Conservation (phyloP, 2,888 invertebrate genomes). For the Cheilosia variabilis region DNA sequence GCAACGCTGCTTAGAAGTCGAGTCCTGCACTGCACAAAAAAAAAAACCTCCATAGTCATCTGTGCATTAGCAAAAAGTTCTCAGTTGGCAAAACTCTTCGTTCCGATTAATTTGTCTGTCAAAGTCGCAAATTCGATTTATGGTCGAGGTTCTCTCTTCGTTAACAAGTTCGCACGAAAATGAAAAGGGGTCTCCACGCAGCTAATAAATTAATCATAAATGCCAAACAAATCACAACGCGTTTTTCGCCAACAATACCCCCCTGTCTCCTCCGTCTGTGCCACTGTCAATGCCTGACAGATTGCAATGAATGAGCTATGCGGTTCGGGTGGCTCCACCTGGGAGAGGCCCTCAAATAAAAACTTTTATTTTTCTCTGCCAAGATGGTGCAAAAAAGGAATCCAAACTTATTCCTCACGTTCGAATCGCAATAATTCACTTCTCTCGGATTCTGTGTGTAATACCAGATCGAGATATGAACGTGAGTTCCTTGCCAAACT, state of each 20-base stretch:
- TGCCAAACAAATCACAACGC: constrained; percentile 53
- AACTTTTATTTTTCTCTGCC: constrained; percentile 30
- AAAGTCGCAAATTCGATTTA: constrained; percentile 56
- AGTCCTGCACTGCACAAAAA: too few species aligned
- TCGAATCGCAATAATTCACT: constrained; percentile 72
- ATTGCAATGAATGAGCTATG: constrained; percentile 53
- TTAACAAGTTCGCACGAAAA: not conserved
- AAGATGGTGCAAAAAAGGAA: constrained; percentile 16
- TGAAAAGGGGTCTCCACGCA: constrained; percentile 48
- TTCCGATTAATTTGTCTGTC: constrained; percentile 64
- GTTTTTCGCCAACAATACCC: not conserved
- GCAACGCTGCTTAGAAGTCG: too few species aligned
- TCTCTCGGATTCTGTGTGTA: constrained; percentile 62
- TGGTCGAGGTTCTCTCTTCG: not conserved
- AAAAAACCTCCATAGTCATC: too few species aligned
- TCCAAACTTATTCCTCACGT: constrained; percentile 70
- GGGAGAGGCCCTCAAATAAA: constrained; percentile 40
- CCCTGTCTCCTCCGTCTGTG: not conserved
- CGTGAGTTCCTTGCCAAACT: constrained; percentile 73
- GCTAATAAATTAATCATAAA: constrained; percentile 71
- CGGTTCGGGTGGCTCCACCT: constrained; percentile 51
- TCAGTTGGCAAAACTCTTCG: constrained; percentile 10
- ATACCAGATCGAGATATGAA: constrained; percentile 68
- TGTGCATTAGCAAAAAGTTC: not conserved
- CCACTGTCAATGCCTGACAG: constrained; percentile 63